Percentiles rank a stretch among this genome's conserved stretches.
These are phyloP conservation scores for Sebastes fasciatus DNA, from an alignment of 2,113 vertebrate genomes.

Conservation along the genomic window DNA sequence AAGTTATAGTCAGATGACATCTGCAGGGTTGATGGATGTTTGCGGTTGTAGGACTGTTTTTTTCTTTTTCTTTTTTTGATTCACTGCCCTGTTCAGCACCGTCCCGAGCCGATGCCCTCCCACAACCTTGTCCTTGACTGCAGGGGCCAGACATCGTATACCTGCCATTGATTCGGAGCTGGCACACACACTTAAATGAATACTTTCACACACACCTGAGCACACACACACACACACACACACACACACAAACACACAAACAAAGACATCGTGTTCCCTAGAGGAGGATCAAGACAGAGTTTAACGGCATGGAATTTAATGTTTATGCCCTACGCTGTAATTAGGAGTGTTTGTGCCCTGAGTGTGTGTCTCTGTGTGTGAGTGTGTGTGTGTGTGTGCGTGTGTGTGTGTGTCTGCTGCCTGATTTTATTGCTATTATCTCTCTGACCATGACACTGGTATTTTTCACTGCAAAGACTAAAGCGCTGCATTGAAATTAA, in stretches of 20 bases:
- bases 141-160: conserved; percentile 30
- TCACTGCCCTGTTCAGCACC: background rate
- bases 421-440: background rate
- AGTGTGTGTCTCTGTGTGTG: too few relatives aligned
- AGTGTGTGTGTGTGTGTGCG: too few relatives aligned
- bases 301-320: conserved; percentile 3
- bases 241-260: too few relatives aligned
- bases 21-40: conserved; percentile 28
- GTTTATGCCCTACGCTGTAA: background rate
- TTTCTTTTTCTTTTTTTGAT: background rate
- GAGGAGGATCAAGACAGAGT: background rate
- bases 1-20: background rate
- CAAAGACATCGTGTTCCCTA: background rate
- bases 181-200: background rate
- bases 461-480: background rate
- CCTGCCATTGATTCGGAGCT: conserved; percentile 23
- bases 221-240: background rate
- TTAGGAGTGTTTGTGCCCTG: background rate
- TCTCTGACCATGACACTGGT: background rate
- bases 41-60: background rate
- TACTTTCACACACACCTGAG: background rate
- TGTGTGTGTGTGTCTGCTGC: background rate
- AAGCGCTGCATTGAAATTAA: background rate
- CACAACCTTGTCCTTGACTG: conserved; percentile 32
- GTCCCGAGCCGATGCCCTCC: background rate